phyloP scores from a whole-genome alignment of 2,113 vertebrate genomes.

The Platichthys flesus region DNA sequence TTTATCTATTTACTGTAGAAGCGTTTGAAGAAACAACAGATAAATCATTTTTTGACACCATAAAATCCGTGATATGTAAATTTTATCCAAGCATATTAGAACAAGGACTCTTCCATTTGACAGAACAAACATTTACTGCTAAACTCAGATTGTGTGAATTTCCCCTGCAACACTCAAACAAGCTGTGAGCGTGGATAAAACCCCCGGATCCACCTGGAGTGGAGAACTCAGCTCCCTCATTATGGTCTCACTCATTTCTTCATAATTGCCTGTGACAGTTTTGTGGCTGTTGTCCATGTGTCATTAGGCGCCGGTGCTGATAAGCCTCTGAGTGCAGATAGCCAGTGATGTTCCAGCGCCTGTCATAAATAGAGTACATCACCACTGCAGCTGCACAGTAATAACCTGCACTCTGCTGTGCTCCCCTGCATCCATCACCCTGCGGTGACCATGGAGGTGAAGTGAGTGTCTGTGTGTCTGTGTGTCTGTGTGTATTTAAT shows the following conservation, averaged over 20 bases:
- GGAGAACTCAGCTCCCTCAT: conserved; percentile 33
- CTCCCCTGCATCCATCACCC: conserved; percentile 38
- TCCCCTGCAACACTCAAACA: background rate
- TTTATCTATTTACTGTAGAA: no score
- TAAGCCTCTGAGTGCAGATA: conserved; percentile 56
- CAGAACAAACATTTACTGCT: background rate
- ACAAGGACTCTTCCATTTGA: background rate
- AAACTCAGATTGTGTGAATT: background rate
- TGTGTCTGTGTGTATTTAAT: conserved; percentile 2
- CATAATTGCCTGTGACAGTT: conserved; percentile 47
- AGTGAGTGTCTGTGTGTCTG: background rate
- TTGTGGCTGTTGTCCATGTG: conserved; percentile 41
- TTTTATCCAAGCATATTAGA: background rate
- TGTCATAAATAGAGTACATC: conserved; percentile 66
- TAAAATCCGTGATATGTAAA: no score
- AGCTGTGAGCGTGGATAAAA: background rate
- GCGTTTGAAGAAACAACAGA: no score
- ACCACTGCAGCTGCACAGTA: conserved; percentile 46
- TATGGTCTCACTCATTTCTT: conserved; percentile 16
- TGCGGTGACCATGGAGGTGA: conserved; percentile 40
- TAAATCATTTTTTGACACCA: no score
- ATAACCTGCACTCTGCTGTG: conserved; percentile 49
- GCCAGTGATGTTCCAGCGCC: conserved; percentile 44
- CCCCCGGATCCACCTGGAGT: conserved; percentile 7
- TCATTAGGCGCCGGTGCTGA: conserved; percentile 45